Evolutionary conservation across 1,140 invertebrate genomes (phyloP), one percentile per base, ranked within the genome.

Genomic region (Panulirus ornatus): DNA sequence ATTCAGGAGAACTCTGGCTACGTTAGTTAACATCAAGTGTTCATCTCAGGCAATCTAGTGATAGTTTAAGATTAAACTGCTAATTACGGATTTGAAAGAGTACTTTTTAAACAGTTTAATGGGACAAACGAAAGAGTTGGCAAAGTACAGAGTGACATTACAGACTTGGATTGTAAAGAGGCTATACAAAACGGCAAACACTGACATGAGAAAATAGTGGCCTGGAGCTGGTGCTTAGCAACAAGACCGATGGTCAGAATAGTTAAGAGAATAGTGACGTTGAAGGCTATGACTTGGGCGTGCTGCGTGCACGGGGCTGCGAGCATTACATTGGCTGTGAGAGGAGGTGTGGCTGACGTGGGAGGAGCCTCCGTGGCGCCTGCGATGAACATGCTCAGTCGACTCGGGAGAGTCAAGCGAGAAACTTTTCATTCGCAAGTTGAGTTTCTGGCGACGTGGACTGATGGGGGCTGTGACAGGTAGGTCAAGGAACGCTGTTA

Each of bases 391-490:
- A 93, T 97, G 97, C 94, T 98, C 97, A 30, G 97, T 96, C 85
- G 97, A 97, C 94, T 99, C 98, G 34, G 98, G 98, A 16, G 97
- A 98, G 94, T 99, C 98, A 95, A 99, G 94, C 63, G 98, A 99
- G 92, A 99, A 96, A 94, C 97, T 98, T 95, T 99, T 99, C 98
- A 99, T 99, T 93, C 98, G 96, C 94, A 99, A 96, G 95, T 98
- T 99, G 94, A 99, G 95, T 95, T 98, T 97, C 95, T 98, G 97
- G 88, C 98, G 96, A 93, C 98, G 96, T 92, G 98, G 98, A 94
- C 98, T 99, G 95, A 99, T 98, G 89, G 98, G 98, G 92, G 98
- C 98, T 99, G 96, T 75, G 92, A 86, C 89, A 42, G 90, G 83
- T 22, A 91, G 87, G 82, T 85, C 89, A 92, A 84, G 81, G 91